Percentiles rank a stretch among this genome's conserved stretches.
Evolutionary conservation across 2,113 vertebrate species (phyloP).

Genomic region (Plecturocebus donacophilus): DNA sequence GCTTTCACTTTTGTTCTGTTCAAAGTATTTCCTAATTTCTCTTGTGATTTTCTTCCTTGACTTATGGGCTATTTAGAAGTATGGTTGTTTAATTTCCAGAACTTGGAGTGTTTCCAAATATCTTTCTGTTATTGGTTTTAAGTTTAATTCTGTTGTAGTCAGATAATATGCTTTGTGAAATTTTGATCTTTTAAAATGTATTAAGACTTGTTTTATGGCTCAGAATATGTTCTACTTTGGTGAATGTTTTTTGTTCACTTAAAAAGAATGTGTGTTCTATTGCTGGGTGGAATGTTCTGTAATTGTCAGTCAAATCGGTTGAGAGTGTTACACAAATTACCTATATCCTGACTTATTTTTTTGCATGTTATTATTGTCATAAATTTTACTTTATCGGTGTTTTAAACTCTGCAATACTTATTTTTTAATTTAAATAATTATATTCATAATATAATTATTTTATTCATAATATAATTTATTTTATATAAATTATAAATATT

Average conservation of each 20-base stretch:
- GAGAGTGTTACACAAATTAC: background rate
- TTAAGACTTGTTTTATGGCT: background rate
- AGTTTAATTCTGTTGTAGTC: background rate
- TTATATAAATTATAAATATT: no score
- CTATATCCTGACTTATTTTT: background rate
- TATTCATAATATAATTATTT: no score
- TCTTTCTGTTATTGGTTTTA: background rate
- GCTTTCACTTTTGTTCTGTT: background rate
- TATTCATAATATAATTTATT: no score
- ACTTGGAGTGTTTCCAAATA: background rate
- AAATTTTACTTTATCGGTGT: background rate
- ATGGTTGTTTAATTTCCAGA: background rate
- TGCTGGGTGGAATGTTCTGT: background rate
- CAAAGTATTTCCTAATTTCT: background rate
- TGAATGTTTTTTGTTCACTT: background rate
- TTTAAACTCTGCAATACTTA: background rate
- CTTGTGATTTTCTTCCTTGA: background rate
- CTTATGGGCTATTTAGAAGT: background rate
- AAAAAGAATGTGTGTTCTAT: background rate
- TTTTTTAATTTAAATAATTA: background rate
- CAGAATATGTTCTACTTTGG: background rate
- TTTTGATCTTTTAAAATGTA: conserved; percentile 76
- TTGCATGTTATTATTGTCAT: background rate
- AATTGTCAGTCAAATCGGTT: background rate
- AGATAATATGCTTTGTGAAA: background rate